phyloP scores from a whole-genome alignment of 2,113 vertebrate species.

The Bolborhynchus lineola region DNA sequence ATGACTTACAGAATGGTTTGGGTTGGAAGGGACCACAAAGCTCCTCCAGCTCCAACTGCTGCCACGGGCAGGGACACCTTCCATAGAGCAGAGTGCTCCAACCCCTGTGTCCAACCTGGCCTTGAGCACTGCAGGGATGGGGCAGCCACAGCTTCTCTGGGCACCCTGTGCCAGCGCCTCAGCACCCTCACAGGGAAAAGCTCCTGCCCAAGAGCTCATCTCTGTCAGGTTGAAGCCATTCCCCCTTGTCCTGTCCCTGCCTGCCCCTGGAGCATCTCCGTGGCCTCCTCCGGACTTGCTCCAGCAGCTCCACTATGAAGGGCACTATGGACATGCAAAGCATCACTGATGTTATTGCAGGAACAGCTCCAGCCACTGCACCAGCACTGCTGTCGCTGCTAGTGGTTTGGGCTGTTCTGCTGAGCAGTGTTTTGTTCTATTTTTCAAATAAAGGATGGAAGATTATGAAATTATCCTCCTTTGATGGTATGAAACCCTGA shows the following conservation, averaged over 20 bases:
- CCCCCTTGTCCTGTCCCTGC: neutral
- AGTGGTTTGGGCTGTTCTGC: neutral
- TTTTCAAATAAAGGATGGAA: slow-evolving; percentile 33
- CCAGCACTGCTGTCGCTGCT: fast-evolving
- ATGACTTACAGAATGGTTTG: neutral
- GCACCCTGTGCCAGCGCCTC: no score
- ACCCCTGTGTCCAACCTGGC: no score
- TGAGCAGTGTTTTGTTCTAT: neutral
- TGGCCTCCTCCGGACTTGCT: neutral
- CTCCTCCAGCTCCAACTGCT: neutral
- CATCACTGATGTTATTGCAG: neutral
- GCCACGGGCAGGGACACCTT: neutral
- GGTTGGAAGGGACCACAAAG: neutral
- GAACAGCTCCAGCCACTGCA: neutral
- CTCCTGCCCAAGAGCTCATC: neutral
- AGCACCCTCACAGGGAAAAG: no score
- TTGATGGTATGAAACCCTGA: slow-evolving; percentile 64
- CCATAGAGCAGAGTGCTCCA: neutral
- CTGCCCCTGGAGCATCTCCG: neutral
- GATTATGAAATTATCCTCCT: slow-evolving; percentile 64
- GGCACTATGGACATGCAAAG: neutral
- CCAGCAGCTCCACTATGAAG: neutral
- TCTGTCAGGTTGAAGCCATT: neutral
- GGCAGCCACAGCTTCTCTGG: no score
- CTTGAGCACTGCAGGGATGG: no score